Base-by-base conservation (phyloP, 2,888 invertebrate species). In the Lasioglossum morio region DNA sequence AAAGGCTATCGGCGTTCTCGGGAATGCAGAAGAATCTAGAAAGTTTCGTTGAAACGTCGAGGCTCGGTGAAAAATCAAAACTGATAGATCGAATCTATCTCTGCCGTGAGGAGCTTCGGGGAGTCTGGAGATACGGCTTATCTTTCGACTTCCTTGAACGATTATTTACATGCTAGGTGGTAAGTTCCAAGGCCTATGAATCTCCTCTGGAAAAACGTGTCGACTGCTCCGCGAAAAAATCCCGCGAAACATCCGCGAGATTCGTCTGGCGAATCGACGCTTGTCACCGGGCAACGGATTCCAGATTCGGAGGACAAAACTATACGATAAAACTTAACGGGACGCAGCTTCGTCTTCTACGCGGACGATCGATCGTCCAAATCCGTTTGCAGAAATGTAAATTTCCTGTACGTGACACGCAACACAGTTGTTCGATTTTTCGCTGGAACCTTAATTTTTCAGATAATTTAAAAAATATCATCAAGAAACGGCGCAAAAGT, bases 1-100 rank as follows among this genome's bases (percentile, higher is more conserved):
- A 4, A 12, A 37, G n/a, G 37, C 23, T 69, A 69, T 69, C 66
- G 34, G 30, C 34, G 19, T 34, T 19, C 37, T n/a, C 69, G n/a
- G 70, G 70, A 70, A 70, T 70, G 70, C 70, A n/a, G 70, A 37
- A n/a, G 70, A 70, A 40, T 70, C 40, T n/a, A n/a, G 70, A 70
- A 70, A 70, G 70, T 40, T 34, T 40, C 40, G 40, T 40, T 23
- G 70, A 70, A 70, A 70, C 70, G 12, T 70, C n/a, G 14, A 10
- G n/a, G 2, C 70, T 14, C 37, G n/a, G 12, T 40, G 70, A 70
- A 40, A 70, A 40, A 70, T 70, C 40, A n/a, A 40, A 37, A 40
- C 40, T 70, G 70, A 70, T 70, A 37, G 70, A 70, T 70, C 70
- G 70, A 70, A 70, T 70, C 69, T 12, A 69, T 69, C 70, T 70